Conservation (phyloP, 2,797 vertebrate species). For the Lates japonicus region DNA sequence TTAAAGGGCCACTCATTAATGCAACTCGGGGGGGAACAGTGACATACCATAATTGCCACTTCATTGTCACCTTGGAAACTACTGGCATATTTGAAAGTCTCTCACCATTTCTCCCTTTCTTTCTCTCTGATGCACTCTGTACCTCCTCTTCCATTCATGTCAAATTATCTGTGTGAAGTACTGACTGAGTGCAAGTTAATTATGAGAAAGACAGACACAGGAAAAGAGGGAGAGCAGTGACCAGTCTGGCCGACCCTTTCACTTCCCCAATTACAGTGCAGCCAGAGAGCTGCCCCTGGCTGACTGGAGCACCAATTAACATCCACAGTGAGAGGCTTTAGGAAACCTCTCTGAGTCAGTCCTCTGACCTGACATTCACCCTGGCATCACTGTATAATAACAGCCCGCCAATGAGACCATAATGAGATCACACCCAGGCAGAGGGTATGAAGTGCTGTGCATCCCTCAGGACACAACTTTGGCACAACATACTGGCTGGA, state of each 20-base stretch:
- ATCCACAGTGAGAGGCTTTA: conserved; percentile 32
- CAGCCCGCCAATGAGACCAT: conserved; percentile 44
- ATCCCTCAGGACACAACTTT: conserved; percentile 45
- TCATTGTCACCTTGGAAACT: conserved; percentile 53
- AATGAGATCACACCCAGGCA: conserved; percentile 54
- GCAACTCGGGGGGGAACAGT: not conserved
- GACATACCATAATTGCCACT: conserved; percentile 21
- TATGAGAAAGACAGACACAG: conserved; percentile 42
- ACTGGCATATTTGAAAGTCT: conserved; percentile 7
- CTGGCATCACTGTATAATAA: conserved; percentile 37
- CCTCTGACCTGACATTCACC: conserved; percentile 55
- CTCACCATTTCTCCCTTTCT: not conserved
- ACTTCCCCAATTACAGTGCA: conserved; percentile 49
- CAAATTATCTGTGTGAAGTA: conserved; percentile 49
- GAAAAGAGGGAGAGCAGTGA: conserved; percentile 15
- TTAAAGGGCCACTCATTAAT: not conserved
- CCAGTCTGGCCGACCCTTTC: conserved; percentile 28
- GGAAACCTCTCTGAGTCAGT: conserved; percentile 43
- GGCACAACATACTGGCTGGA: conserved; percentile 17
- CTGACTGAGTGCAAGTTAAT: conserved; percentile 59
- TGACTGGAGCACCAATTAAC: conserved; percentile 60
- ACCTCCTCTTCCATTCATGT: conserved; percentile 42
- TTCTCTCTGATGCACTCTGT: conserved; percentile 1
- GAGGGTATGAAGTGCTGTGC: conserved; percentile 27
- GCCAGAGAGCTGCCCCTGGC: conserved; percentile 37